Evolutionary conservation across 2,113 vertebrate genomes (phyloP), one percentile per base, ranked within the genome.

Genomic region (Sebastes schlegelii): DNA sequence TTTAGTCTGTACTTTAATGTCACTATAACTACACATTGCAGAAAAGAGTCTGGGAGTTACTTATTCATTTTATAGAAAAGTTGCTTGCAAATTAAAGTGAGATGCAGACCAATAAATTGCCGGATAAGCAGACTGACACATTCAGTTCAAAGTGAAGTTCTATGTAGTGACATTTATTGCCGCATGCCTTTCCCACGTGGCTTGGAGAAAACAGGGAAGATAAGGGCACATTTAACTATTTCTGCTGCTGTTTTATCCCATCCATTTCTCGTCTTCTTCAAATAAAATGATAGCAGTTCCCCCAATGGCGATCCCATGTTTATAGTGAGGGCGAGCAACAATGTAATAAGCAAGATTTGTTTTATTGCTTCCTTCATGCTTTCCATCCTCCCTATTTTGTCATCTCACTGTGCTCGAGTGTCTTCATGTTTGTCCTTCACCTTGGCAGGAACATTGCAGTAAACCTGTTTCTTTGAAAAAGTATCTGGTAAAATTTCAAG

Each of bases 221-320:
- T 92, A 89, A 92, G 86, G 85, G 51, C 70, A 90, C 80, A 77
- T 94, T 94, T 93, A 93, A 94, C 93, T 93, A 91, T 92, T 90
- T 87, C 49, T 82, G 40, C 48, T 51, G 62, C 58, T 34, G 9
- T 80, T 76, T 84, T 63, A 58, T 14, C 0, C 64, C 64, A 78
- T 87, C 74, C 60, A 57, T 64, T 88, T 65, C 66, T 90, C 61
- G 72, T 85, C 83, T 66, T 81, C 88, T 86, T 85, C 87, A 87
- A 84, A 93, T 88, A 90, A 93, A 93, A 74, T 61, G 79, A 88
- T 91, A 93, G 86, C 86, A 69, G 62, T 73, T 86, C 55, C 86
- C 88, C 77, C 83, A 88, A 65, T 87, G 89, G 77, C 74, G 4
- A 89, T 83, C 48, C 60, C 66, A 51, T 72, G 80, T 89, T 91